Evolutionary conservation across 2,113 vertebrate species (phyloP), one percentile per base, ranked within the genome.

Genomic region (Lagopus leucura): DNA sequence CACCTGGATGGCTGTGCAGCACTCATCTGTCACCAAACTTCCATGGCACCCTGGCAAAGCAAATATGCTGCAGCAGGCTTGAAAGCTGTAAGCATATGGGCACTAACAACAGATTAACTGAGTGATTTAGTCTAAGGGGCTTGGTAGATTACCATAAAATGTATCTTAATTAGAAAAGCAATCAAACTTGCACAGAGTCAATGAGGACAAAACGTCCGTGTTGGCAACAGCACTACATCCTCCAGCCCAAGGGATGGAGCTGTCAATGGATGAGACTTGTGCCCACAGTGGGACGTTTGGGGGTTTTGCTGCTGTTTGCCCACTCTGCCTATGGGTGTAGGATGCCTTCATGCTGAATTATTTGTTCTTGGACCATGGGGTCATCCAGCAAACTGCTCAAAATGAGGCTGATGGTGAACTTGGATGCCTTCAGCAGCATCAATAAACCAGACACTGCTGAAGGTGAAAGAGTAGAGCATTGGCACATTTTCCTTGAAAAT

Each of bases 101-200:
- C 95, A 90, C 83, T 94, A 95, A 93, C 95, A 96, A 87, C 89
- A 95, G 93, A 96, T 97, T 94, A 95, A 90, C 70, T 89, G 95
- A 95, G 81, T 95, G 94, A 96, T 96, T 97, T 96, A 92, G 81
- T 91, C 83, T 76, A 74, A 93, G 86, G 92, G 75, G 52, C 47
- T 93, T 74, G 92, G 92, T 93, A 89, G 94, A 97, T 97, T 95
- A 96, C 91, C 82, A 79, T 93, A 92, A 95, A 93, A 94, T 93
- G 79, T 81, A 64, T 95, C 94, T 96, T 97, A 96, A 97, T 97
- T 97, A 96, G 94, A 95, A 96, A 94, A 92, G 96, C 85, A 91
- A 95, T 95, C 92, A 81, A 52, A 88, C 73, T 95, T 89, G 89
- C 36, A 65, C 55, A 4, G 86, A 88, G 82, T 77, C 73, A 83